These are phyloP conservation scores for Gymnocephalus cernua DNA, from an alignment of 2,113 vertebrate genomes.

Conservation along the genomic window DNA sequence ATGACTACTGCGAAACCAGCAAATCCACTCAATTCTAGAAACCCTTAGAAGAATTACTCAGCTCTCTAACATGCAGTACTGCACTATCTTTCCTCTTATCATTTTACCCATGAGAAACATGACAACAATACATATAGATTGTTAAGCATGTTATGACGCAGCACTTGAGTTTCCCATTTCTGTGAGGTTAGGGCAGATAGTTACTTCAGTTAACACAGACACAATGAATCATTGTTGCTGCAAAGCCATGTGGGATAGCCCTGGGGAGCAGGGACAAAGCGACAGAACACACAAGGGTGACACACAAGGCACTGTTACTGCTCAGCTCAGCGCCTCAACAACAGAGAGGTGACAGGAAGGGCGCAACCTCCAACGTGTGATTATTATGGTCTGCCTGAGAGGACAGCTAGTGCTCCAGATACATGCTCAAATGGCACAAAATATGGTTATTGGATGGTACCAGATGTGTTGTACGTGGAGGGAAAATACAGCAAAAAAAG, in stretches of 20 bases:
- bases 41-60: slow-evolving; percentile 26
- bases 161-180: slow-evolving; percentile 15
- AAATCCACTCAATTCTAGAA: slow-evolving; percentile 29
- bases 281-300: slow-evolving; percentile 45
- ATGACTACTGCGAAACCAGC: slow-evolving; percentile 29
- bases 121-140: slow-evolving; percentile 29
- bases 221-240: slow-evolving; percentile 69
- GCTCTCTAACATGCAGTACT: slow-evolving; percentile 5
- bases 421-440: slow-evolving; percentile 38
- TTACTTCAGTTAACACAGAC: slow-evolving; percentile 56
- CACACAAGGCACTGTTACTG: slow-evolving; percentile 39
- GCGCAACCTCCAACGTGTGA: slow-evolving; percentile 52
- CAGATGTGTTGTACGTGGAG: not conserved
- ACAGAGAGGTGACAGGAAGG: slow-evolving; percentile 59
- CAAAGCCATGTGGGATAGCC: slow-evolving; percentile 37
- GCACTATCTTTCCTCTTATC: not conserved
- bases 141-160: slow-evolving; percentile 23
- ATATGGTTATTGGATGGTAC: slow-evolving; percentile 22
- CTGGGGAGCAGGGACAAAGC: slow-evolving; percentile 54
- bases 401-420: slow-evolving; percentile 36
- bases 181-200: slow-evolving; percentile 36
- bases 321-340: slow-evolving; percentile 29
- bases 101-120: slow-evolving; percentile 13
- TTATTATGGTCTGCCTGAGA: slow-evolving; percentile 66
- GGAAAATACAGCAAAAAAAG: not conserved